Evolutionary conservation across 1,140 invertebrate genomes (phyloP), one percentile per base, ranked within the genome.

Genomic region (Pseudomyrmex cubaensis): DNA sequence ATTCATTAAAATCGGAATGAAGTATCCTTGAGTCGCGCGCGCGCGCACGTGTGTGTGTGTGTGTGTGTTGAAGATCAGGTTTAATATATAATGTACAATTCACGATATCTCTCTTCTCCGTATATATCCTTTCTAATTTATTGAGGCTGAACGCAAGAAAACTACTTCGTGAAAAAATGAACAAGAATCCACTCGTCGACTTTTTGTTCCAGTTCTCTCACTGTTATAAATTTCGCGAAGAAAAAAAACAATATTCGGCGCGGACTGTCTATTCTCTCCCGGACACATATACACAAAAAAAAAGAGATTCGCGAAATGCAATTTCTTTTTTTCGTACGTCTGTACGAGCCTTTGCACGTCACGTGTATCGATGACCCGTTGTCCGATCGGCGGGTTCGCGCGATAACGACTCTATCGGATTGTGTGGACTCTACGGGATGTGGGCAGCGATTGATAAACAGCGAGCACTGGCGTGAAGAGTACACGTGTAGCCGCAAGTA

Each of bases 361-460:
- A 17, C 54, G 52, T 87, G 67, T 70, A 88, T 88, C 78, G 83
- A 80, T 83, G 85, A 89, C 74, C 76, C 75, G 84, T 48, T 87
- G 66, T 59, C 54, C 59, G 69, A 35, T 35, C 35, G 63, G 62
- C 64, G 48, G 61, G 56, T 56, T 84, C 72, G 66, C 70, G 56
- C 64, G 87, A 86, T 89, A 89, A 88, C 70, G 74, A 82, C 66
- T 78, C 59, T 44, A 66, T 76, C 57, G 78, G 66, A 84, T 56
- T 82, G 70, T 82, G 70, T 69, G 56, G 80, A 56, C 88, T 80
- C 76, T 85, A 86, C 73, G 72, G 72, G 46, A 82, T 83, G 86
- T 76, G 86, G 84, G 83, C 57, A 89, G 54, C 64, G 74, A 77
- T 85, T 85, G 87, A 88, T 83, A 89, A 89, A 89, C 86, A 87